Evolutionary conservation across 53 echinoderm and acorn worm species (phyloP).

Genomic region (Antedon mediterranea): DNA sequence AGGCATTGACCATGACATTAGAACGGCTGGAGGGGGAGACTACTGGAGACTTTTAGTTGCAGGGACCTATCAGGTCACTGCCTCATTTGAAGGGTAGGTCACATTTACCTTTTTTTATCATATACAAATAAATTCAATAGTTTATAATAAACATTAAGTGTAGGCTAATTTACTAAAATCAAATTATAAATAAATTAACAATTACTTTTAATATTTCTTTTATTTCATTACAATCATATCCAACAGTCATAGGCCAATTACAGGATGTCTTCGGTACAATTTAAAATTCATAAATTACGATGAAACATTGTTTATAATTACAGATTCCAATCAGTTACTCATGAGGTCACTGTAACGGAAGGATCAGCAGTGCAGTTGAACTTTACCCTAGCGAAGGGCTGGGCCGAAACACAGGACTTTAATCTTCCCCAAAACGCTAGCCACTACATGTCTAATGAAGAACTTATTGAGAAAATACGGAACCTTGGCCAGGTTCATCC

Average conservation of each 20-base stretch:
- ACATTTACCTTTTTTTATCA: no score
- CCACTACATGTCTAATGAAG: slow-evolving; percentile 35
- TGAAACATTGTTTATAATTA: neutral
- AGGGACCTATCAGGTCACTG: slow-evolving; percentile 56
- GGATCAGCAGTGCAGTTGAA: slow-evolving; percentile 35
- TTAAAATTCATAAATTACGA: no score
- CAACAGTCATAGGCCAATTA: no score
- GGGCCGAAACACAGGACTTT: slow-evolving; percentile 42
- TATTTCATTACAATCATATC: no score
- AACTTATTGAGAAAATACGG: slow-evolving; percentile 14
- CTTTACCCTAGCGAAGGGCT: slow-evolving; percentile 41
- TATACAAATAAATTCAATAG: no score
- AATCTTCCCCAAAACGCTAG: slow-evolving; percentile 43
- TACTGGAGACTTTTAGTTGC: slow-evolving; percentile 83
- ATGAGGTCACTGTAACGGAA: slow-evolving; percentile 29
- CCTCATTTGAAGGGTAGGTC: slow-evolving; percentile 69
- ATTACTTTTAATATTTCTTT: no score
- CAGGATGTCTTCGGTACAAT: no score
- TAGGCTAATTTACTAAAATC: no score
- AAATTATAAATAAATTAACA: no score
- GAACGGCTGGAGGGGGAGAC: slow-evolving; percentile 69
- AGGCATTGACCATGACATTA: slow-evolving; percentile 58
- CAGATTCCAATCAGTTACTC: slow-evolving; percentile 19
- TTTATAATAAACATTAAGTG: no score
- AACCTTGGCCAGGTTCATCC: slow-evolving; percentile 17